Percentiles rank a stretch among this genome's conserved stretches.
Evolutionary conservation across 2,797 vertebrate genomes (phyloP).

Genomic region (Bryconaethiops microstoma): DNA sequence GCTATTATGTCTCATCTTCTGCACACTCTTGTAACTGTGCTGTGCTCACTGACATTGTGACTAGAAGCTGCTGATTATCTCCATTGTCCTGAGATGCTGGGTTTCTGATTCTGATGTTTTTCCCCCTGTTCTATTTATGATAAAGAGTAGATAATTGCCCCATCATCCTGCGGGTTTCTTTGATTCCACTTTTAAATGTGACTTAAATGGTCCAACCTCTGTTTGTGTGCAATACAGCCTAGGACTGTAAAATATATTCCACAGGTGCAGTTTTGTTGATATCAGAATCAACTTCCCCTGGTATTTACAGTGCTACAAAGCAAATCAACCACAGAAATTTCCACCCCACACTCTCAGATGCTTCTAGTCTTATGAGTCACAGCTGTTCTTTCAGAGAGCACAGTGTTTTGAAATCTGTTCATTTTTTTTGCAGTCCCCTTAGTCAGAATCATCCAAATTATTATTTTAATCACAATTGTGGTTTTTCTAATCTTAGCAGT

Average conservation of each 20-base stretch:
- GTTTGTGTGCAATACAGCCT: too few species aligned
- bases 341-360: background rate
- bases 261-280: background rate
- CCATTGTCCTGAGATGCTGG: background rate
- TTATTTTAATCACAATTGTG: background rate
- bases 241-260: background rate
- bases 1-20: background rate
- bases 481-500: conserved; percentile 3
- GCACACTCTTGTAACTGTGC: conserved; percentile 23
- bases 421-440: background rate
- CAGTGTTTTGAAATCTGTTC: background rate
- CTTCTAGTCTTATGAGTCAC: conserved; percentile 23
- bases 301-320: background rate
- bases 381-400: conserved; percentile 17
- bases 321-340: conserved; percentile 9
- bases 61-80: background rate
- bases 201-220: background rate
- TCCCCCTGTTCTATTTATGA: background rate
- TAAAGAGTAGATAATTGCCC: background rate
- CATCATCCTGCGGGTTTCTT: conserved; percentile 2
- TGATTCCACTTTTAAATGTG: background rate
- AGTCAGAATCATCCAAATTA: background rate
- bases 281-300: background rate
- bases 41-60: conserved; percentile 22
- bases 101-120: background rate